phyloP scores from a whole-genome alignment of 2,888 invertebrate species.

The Agrochola lota region DNA sequence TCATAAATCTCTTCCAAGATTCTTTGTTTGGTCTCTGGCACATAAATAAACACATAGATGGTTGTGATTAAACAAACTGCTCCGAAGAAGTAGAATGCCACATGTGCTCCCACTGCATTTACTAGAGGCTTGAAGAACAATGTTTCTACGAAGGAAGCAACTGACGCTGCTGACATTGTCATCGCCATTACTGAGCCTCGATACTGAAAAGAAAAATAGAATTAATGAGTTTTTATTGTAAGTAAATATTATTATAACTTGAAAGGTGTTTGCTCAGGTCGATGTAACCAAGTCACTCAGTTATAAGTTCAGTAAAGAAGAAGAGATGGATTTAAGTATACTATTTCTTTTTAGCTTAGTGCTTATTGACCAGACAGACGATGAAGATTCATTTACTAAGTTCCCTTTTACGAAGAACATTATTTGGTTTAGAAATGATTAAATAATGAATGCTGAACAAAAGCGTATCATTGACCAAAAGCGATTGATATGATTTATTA shows the following conservation, averaged over 20 bases:
- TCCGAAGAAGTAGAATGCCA: conserved; percentile 81
- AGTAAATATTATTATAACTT: background rate
- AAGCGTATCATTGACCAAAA: background rate
- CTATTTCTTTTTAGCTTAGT: background rate
- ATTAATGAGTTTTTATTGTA: background rate
- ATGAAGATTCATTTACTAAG: background rate
- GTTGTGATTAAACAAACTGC: conserved; percentile 75
- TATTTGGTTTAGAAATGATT: background rate
- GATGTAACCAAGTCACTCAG: background rate
- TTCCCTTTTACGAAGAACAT: background rate
- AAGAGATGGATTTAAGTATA: background rate
- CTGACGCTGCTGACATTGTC: conserved; percentile 77
- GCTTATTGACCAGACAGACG: background rate
- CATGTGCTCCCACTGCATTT: conserved; percentile 76
- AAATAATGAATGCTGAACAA: too few relatives aligned
- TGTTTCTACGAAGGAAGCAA: conserved; percentile 78
- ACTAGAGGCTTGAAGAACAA: conserved; percentile 83
- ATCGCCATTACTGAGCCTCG: conserved; percentile 82
- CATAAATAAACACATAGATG: conserved; percentile 73
- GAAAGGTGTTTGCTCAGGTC: background rate
- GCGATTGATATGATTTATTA: too few relatives aligned
- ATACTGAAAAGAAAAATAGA: conserved; percentile 76
- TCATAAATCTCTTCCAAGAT: conserved; percentile 80
- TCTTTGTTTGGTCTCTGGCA: conserved; percentile 82
- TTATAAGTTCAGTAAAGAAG: background rate